Percentiles rank a stretch among this genome's conserved stretches.
These are phyloP conservation scores for Rugalucina vietnamica DNA, from an alignment of 2,888 invertebrate genomes.

Conservation along the genomic window DNA sequence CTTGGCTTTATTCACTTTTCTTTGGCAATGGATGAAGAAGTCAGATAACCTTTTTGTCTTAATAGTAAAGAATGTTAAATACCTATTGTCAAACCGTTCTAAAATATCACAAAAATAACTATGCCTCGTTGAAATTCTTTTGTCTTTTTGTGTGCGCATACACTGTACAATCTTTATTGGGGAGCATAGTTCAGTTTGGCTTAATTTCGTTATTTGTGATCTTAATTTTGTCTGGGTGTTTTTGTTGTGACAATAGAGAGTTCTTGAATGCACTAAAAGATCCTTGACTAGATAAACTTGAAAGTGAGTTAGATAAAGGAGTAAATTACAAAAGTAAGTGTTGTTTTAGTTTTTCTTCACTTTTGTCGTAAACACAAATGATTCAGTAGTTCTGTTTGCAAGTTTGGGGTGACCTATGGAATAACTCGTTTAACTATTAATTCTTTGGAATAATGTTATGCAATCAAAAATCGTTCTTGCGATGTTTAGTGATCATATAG, in stretches of 20 bases:
- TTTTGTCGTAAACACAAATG: neutral
- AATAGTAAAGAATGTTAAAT: too few species aligned
- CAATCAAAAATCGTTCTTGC: too few species aligned
- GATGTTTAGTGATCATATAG: too few species aligned
- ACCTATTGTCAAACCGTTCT: neutral
- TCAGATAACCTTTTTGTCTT: too few species aligned
- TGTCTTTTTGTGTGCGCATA: neutral
- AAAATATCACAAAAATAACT: neutral
- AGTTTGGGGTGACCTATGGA: too few species aligned
- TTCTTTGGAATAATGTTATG: too few species aligned
- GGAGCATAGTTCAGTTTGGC: neutral
- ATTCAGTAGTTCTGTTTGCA: neutral
- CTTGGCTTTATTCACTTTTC: too few species aligned
- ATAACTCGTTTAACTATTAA: too few species aligned
- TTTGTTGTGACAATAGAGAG: neutral
- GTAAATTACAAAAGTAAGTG: neutral
- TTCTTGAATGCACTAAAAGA: neutral
- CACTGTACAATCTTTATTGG: slow-evolving; percentile 1
- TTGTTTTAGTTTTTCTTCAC: neutral
- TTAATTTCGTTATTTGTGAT: neutral
- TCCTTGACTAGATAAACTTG: neutral
- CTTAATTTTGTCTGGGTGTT: neutral
- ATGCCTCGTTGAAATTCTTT: neutral
- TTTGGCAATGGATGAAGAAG: too few species aligned
- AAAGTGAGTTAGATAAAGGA: neutral